Evolutionary conservation across 1,140 invertebrate species (phyloP), one percentile per base, ranked within the genome.

Genomic region (Bombus waltoni): DNA sequence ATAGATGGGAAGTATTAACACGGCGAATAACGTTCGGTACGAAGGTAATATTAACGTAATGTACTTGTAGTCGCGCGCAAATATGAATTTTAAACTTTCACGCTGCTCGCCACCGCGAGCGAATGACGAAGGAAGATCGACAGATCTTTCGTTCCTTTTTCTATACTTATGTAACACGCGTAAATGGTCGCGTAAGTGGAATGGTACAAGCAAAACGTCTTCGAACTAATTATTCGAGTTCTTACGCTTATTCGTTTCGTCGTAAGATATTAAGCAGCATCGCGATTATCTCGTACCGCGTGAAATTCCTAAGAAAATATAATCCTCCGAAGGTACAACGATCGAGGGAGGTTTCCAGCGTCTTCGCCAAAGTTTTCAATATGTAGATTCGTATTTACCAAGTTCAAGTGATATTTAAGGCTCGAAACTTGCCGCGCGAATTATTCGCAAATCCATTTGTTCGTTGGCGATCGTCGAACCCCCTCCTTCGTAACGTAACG

Each of bases 391-490:
- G 80, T 65, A 47, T 82, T 82, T 42, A 32, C 72, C 72, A 74
- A 82, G 81, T 82, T 65, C 59, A 66, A 82, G 42, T 66, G 81
- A 47, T 76, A 59, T 71, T 84, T 59, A 79, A 84, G 71, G 9
- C 44, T 53, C 3, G 66, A 79, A 84, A 71, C 28, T 82, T 25
- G 35, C 6, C 11, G 35, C 38, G 47, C 40, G 66, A 71, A 81
- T 81, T 59, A 68, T 70, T 77, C 62, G 35, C n/a, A 47, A 78
- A 70, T 71, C 57, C 40, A 82, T 44, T 74, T 75, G 40, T 71
- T 72, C 35, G 66, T 10, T 35, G 28, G 38, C 53, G 53, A 74
- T 53, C 47, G 18, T 44, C 40, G 53, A 59, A 11, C 28, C 5
- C n/a, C 6, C 15, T 2, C 22, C 22, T 11, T 28, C 25, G 22